Base-by-base conservation (phyloP, 2,888 invertebrate genomes). In the Drosophila flavopinicola region DNA sequence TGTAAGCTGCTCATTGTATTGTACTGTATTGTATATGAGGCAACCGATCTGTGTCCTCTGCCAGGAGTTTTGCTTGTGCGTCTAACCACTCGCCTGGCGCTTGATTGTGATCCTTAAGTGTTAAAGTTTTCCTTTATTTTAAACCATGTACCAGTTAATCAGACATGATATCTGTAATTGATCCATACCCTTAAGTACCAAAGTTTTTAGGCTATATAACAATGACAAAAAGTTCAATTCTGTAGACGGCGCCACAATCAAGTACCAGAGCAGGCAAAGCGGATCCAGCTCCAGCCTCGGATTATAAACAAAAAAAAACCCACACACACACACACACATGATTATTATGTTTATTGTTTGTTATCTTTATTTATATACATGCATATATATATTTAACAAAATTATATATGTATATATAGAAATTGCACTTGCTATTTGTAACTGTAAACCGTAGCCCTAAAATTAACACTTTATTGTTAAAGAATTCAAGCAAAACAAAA, bases 401-500 rank as follows among this genome's bases (percentile, higher is more conserved):
- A 41, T 9, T 42, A 61, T 63, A 76, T 69, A 56, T 75, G 47
- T 75, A 53, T 51, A 63, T 66, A 57, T 47, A 60, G 37, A 75
- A 67, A 53, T 24, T 68, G 74, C 75, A 73, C 68, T 60, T 37
- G 70, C 58, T 63, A 75, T 66, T 63, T 66, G 54, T 60, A 65
- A 66, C 60, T 74, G 54, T 66, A 82, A 65, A 64, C 33, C 75
- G 70, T 83, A 85, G 76, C 47, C 42, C 48, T 61, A 54, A 70
- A 79, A 68, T 58, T 49, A 63, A 37, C 64, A 68, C 63, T 83
- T 67, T 64, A 80, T 85, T 87, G 83, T 83, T 87, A 82, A 87
- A 63, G 32, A 61, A 69, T 71, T 66, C 39, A 66, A 63, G 25
- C 60, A 35, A 58, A 54, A 11, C 35, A 57, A 38, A 38, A 24